A percentile compares a stretch with the other conserved stretches of the same genome.
phyloP scores from a whole-genome alignment of 2,797 vertebrate species.

The Furcifer pardalis region DNA sequence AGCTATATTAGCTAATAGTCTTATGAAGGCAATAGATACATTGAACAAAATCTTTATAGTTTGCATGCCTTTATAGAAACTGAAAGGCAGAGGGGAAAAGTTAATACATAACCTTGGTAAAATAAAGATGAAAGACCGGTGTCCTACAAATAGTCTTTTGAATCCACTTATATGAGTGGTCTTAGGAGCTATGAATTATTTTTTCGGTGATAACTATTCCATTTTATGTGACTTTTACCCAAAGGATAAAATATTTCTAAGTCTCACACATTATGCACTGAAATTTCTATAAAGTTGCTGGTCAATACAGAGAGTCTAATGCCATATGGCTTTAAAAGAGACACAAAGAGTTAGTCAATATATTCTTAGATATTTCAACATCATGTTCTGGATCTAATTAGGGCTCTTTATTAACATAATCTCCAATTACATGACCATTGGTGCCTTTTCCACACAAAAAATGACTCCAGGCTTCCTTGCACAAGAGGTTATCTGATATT shows the following conservation, averaged over 20 bases:
- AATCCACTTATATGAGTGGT: not conserved
- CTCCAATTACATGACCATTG: too few species aligned
- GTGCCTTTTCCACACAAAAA: too few species aligned
- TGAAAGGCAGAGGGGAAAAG: not conserved
- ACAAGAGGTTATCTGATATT: too few species aligned
- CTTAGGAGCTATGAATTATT: not conserved
- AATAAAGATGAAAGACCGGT: not conserved
- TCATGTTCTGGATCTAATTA: not conserved
- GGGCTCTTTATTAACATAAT: too few species aligned
- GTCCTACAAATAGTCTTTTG: not conserved
- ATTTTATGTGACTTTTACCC: not conserved
- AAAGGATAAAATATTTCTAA: not conserved
- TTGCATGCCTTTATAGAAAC: not conserved
- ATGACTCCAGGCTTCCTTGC: too few species aligned
- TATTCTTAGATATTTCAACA: not conserved
- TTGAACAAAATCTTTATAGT: not conserved
- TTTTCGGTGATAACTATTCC: not conserved
- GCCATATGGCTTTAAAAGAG: not conserved
- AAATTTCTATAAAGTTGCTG: not conserved
- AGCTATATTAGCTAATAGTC: conserved; percentile 6
- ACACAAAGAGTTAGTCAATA: not conserved
- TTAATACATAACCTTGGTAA: not conserved
- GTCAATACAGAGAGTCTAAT: not conserved
- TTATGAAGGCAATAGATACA: not conserved
- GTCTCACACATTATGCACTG: not conserved